A percentile compares a stretch with the other conserved stretches of the same genome.
These are phyloP conservation scores for Meghimatium bilineatum DNA, from an alignment of 2,888 invertebrate species.

Conservation along the genomic window DNA sequence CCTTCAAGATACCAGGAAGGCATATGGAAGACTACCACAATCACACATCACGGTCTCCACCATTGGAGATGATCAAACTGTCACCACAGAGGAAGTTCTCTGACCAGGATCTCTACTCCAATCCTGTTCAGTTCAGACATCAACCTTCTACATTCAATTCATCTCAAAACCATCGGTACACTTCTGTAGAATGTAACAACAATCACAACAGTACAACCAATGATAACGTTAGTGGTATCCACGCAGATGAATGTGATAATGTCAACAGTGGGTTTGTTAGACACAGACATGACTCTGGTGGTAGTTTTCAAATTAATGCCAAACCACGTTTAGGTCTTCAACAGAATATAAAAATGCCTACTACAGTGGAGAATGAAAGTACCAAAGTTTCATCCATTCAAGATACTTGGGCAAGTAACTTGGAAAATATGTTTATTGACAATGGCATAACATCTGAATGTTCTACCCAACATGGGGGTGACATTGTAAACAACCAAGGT, in stretches of 20 bases:
- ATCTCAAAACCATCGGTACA: slow-evolving; percentile 47
- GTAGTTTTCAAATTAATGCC: slow-evolving; percentile 22
- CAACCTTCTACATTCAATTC: slow-evolving; percentile 44
- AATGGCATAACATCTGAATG: slow-evolving; percentile 3
- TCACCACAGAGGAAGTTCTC: slow-evolving; percentile 51
- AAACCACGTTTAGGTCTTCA: slow-evolving; percentile 18
- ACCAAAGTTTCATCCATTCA: slow-evolving; percentile 24
- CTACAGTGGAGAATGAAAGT: neutral
- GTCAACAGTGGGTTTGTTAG: slow-evolving; percentile 18
- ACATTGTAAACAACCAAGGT: slow-evolving; percentile 37
- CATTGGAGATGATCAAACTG: neutral
- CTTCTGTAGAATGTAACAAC: slow-evolving; percentile 49
- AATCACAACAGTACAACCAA: slow-evolving; percentile 35
- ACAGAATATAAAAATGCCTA: neutral
- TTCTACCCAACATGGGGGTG: slow-evolving; percentile 5
- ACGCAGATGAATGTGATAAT: slow-evolving; percentile 3
- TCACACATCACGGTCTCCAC: neutral
- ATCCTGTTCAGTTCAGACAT: slow-evolving; percentile 49
- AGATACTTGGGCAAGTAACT: slow-evolving; percentile 28
- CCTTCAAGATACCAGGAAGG: slow-evolving; percentile 3
- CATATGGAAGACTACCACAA: slow-evolving; percentile 14
- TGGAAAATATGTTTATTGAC: slow-evolving; percentile 44
- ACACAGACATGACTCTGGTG: slow-evolving; percentile 18
- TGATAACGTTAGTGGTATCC: slow-evolving; percentile 37
- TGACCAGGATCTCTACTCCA: slow-evolving; percentile 54